Evolutionary conservation across 2,888 invertebrate species (phyloP).

Genomic region (Chironomus riparius): DNA sequence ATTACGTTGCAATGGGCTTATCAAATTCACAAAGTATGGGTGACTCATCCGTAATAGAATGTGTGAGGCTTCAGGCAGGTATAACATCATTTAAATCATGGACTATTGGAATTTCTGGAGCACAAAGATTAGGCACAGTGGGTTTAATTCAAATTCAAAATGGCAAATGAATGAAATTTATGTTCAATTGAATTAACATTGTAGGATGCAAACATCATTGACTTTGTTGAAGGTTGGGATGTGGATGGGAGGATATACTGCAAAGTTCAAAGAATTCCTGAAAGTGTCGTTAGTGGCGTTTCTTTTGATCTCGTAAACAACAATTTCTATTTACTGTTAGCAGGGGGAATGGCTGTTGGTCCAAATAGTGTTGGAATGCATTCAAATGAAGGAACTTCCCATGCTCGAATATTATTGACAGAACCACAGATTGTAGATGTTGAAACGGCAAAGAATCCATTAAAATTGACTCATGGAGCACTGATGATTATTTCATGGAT

Average conservation of each 20-base stretch:
- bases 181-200: not conserved
- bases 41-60: not conserved
- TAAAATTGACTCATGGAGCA: conserved; percentile 70
- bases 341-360: conserved; percentile 39
- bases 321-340: conserved; percentile 62
- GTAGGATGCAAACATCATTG: not conserved
- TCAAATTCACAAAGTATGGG: not conserved
- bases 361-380: conserved; percentile 53
- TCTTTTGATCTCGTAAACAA: conserved; percentile 60
- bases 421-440: conserved; percentile 49
- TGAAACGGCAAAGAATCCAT: conserved; percentile 55
- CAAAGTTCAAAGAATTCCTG: conserved; percentile 58
- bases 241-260: conserved; percentile 67
- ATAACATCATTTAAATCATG: not conserved
- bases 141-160: not conserved
- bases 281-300: conserved; percentile 52
- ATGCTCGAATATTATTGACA: conserved; percentile 51
- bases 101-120: not conserved
- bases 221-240: conserved; percentile 41
- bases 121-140: not conserved
- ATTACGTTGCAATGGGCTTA: not conserved
- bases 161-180: not conserved
- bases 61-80: conserved; percentile 48
- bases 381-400: conserved; percentile 51
- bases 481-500: conserved; percentile 87